phyloP scores from a whole-genome alignment of 1,140 invertebrate genomes.

The Ditylenchus dipsaci region DNA sequence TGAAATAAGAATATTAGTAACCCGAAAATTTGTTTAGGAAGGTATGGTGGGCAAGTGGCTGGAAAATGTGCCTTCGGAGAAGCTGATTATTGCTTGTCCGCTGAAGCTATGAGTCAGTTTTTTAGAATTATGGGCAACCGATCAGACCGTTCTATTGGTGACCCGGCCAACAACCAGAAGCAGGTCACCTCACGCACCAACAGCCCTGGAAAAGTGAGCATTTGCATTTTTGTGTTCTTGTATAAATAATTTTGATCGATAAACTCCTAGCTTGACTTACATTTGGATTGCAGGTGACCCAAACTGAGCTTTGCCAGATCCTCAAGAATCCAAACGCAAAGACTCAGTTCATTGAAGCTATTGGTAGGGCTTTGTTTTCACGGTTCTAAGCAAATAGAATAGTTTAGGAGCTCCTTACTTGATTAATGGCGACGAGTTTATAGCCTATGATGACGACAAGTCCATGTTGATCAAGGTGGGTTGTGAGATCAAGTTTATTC shows the following conservation, averaged over 20 bases:
- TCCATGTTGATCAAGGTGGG: slow-evolving; percentile 24
- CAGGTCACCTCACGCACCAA: background rate
- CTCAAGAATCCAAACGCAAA: too few relatives aligned
- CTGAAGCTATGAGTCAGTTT: slow-evolving; percentile 1
- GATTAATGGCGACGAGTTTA: slow-evolving; percentile 21
- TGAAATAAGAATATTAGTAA: background rate
- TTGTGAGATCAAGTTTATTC: background rate
- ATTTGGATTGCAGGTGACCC: too few relatives aligned
- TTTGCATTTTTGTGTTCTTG: background rate
- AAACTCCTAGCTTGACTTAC: too few relatives aligned
- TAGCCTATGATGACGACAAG: slow-evolving; percentile 24
- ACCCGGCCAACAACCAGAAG: background rate
- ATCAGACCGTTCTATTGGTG: background rate
- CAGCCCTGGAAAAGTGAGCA: background rate
- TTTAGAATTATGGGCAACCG: background rate
- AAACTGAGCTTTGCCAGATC: slow-evolving; percentile 1
- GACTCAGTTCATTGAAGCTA: background rate
- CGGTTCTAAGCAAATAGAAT: background rate
- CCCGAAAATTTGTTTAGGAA: background rate
- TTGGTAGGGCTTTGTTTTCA: background rate
- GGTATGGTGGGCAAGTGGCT: background rate
- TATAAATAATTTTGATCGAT: too few relatives aligned
- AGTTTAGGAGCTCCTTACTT: slow-evolving; percentile 22
- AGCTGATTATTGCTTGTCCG: slow-evolving; percentile 1
- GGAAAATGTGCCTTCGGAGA: background rate